A percentile compares a stretch with the other conserved stretches of the same genome.
phyloP scores from a whole-genome alignment of 2,888 invertebrate species.

The Aromia moschata region DNA sequence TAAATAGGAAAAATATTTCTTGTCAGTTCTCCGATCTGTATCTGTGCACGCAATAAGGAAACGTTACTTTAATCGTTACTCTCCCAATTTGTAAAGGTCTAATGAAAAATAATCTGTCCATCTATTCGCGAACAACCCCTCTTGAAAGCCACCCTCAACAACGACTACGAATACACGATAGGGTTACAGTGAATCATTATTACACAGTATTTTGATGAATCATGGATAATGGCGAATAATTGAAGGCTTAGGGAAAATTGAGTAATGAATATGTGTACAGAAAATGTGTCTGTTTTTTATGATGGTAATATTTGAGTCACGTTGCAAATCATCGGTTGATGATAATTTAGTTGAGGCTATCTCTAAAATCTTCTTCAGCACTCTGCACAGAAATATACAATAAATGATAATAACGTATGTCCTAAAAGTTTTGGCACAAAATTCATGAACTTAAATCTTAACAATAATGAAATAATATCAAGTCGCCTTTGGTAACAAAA shows the following conservation, averaged over 20 bases:
- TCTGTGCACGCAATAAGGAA: background rate
- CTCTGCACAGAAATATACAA: no score
- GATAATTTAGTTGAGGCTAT: no score
- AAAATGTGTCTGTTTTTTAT: background rate
- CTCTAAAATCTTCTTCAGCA: no score
- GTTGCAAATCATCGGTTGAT: no score
- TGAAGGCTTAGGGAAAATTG: slow-evolving; percentile 4
- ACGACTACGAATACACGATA: slow-evolving; percentile 12
- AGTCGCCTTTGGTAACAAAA: no score
- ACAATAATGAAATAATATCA: no score
- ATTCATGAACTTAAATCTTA: no score
- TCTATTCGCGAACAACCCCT: slow-evolving; percentile 27
- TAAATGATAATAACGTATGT: no score
- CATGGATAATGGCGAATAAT: slow-evolving; percentile 23
- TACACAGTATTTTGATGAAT: slow-evolving; percentile 23
- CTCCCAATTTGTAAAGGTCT: background rate
- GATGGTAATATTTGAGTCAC: no score
- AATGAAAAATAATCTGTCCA: slow-evolving; percentile 25
- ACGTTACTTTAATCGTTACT: background rate
- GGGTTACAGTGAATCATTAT: slow-evolving; percentile 24
- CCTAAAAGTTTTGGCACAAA: no score
- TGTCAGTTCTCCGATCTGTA: no score
- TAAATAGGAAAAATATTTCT: no score
- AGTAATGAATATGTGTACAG: background rate
- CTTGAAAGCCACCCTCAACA: slow-evolving; percentile 19